These are phyloP conservation scores for Troides oblongomaculatus DNA, from an alignment of 2,888 invertebrate genomes.

Conservation along the genomic window DNA sequence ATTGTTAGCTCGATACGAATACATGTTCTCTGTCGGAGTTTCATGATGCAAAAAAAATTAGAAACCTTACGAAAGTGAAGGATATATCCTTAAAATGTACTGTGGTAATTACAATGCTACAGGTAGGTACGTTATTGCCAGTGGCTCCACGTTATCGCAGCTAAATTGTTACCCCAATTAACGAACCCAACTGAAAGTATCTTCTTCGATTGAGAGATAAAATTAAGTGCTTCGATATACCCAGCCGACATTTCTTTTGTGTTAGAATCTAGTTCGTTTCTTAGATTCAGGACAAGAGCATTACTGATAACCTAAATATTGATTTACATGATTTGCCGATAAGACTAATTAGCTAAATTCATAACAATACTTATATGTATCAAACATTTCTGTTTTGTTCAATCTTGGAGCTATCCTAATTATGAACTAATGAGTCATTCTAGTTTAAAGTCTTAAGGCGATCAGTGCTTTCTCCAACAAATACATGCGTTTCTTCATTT, in stretches of 20 bases:
- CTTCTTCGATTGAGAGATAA: background rate
- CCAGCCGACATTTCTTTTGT: background rate
- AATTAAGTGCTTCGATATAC: background rate
- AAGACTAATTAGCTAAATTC: too few species aligned
- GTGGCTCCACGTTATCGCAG: background rate
- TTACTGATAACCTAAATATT: too few species aligned
- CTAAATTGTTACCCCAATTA: slow-evolving; percentile 2
- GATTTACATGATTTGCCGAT: too few species aligned
- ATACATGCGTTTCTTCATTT: background rate
- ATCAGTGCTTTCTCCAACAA: background rate
- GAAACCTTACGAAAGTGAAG: background rate
- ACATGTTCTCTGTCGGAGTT: background rate
- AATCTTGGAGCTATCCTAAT: background rate
- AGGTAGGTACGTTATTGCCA: background rate
- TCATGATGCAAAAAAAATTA: background rate
- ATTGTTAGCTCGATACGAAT: background rate
- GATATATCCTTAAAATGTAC: background rate
- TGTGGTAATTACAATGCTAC: background rate
- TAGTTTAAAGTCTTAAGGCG: background rate
- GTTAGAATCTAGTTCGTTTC: background rate
- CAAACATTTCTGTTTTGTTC: background rate
- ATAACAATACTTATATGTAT: background rate
- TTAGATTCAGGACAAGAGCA: background rate
- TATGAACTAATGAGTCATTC: background rate
- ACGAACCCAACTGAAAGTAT: background rate